Evolutionary conservation across 1,140 invertebrate genomes (phyloP), one percentile per base, ranked within the genome.

Genomic region (Myzus persicae): DNA sequence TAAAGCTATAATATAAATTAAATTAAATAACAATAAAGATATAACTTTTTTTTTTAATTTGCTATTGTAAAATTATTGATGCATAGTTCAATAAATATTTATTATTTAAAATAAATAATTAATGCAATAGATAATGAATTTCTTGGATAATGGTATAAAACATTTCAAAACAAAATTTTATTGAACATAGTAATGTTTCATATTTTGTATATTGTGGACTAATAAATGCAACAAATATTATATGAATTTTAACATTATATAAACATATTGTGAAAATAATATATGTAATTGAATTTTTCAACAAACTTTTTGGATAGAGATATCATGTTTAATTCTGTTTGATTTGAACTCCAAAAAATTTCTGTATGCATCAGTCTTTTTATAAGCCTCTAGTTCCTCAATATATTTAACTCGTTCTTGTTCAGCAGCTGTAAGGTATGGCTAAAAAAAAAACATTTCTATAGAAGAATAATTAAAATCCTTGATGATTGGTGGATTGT

Each of bases 371-470:
- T 98, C 98, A 26, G 98, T 98, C 95, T 98, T 97, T 95, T 98
- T 98, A 94, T 99, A 99, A 94, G 98, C 97, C 94, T 97, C 97
- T 95, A 98, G 96, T 95, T 99, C 98, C 94, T 96, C 96, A 93
- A 97, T 96, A 94, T 99, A 99, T 92, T 98, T 96, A 95, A 98
- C 98, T 95, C 98, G 97, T 94, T 99, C 98, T 95, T 97, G 97
- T 94, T 99, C 98, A 38, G 98, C 98, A 82, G 98, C 98, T 95
- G 98, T 97, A 93, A 99, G 96, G 95, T 98, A 99, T 94, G 97
- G 97, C 95, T 98, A 95, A 40, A 94, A 91, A 51, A 88, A 87
- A 59, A 81, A 94, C n/a, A 93, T 59, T 59, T 36, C 9, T 24
- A 93, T 18, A 24, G 24, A 67, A 76, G 31, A 93, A 48, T 48